A percentile compares a stretch with the other conserved stretches of the same genome.
These are phyloP conservation scores for Zonitis immaculata DNA, from an alignment of 2,888 invertebrate genomes.

Conservation along the genomic window DNA sequence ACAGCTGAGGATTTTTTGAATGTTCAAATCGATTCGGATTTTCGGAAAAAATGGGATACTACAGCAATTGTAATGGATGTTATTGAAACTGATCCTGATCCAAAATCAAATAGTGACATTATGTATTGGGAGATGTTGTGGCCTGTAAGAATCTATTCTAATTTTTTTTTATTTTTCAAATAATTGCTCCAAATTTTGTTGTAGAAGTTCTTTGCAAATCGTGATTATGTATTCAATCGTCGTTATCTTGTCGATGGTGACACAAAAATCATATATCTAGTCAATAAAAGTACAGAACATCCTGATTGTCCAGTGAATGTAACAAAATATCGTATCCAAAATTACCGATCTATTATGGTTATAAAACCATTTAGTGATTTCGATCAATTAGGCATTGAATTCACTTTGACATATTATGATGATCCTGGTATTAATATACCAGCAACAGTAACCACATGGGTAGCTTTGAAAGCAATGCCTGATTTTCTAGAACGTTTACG, in stretches of 20 bases:
- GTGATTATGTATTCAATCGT: constrained; percentile 81
- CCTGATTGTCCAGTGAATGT: constrained; percentile 62
- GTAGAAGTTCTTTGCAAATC: constrained; percentile 74
- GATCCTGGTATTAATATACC: constrained; percentile 79
- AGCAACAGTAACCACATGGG: constrained; percentile 68
- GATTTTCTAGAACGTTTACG: constrained; percentile 69
- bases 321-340: constrained; percentile 67
- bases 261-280: constrained; percentile 57
- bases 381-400: constrained; percentile 68
- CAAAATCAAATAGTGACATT: constrained; percentile 65
- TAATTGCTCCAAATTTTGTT: constrained; percentile 29
- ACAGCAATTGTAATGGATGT: constrained; percentile 69
- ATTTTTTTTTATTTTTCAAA: neutral
- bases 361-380: constrained; percentile 64
- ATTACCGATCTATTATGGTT: constrained; percentile 86
- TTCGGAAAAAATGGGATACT: constrained; percentile 74
- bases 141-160: constrained; percentile 69
- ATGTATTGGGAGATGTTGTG: constrained; percentile 87
- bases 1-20: constrained; percentile 73
- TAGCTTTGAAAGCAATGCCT: constrained; percentile 69
- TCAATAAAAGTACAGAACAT: constrained; percentile 67
- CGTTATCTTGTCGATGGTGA: constrained; percentile 59
- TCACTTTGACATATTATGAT: constrained; percentile 82
- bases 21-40: constrained; percentile 75
- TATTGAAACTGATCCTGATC: constrained; percentile 60